Evolutionary conservation across 1,140 invertebrate genomes (phyloP).

Genomic region (Drosophila busckii): DNA sequence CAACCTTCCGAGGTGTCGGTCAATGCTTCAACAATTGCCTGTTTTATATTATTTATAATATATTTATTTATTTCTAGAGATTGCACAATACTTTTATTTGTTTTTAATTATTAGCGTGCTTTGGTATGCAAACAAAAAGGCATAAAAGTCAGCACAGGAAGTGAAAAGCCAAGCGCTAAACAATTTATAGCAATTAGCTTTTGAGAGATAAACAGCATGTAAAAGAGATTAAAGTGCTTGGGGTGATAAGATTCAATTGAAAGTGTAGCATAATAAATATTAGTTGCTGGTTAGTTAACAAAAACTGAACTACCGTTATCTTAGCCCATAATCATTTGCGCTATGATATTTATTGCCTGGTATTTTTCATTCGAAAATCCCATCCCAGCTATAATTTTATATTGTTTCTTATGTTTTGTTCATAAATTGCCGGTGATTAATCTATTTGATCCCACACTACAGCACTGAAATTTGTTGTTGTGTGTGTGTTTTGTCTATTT

Average conservation of each 20-base stretch:
- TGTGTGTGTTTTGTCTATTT: too few species aligned
- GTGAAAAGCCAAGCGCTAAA: not conserved
- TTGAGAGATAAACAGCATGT: not conserved
- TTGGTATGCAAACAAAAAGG: not conserved
- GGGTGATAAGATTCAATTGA: too few species aligned
- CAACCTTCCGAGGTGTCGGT: constrained; percentile 31
- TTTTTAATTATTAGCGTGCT: constrained; percentile 58
- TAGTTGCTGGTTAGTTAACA: too few species aligned
- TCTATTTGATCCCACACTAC: constrained; percentile 59
- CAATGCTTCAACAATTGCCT: constrained; percentile 46
- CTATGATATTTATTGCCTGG: too few species aligned
- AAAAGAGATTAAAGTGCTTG: too few species aligned
- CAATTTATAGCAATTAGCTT: not conserved
- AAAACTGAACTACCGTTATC: too few species aligned
- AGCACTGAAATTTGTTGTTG: too few species aligned
- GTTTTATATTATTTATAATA: not conserved
- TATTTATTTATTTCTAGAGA: constrained; percentile 39
- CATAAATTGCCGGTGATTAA: constrained; percentile 73
- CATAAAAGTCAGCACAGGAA: not conserved
- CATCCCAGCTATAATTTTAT: constrained; percentile 33
- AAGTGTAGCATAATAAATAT: too few species aligned
- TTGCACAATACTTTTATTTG: constrained; percentile 70
- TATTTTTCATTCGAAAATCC: not conserved
- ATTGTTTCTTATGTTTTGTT: constrained; percentile 56
- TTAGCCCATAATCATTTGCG: too few species aligned